Evolutionary conservation across 2,113 vertebrate species (phyloP), one percentile per base, ranked within the genome.

Genomic region (Etheostoma spectabile): DNA sequence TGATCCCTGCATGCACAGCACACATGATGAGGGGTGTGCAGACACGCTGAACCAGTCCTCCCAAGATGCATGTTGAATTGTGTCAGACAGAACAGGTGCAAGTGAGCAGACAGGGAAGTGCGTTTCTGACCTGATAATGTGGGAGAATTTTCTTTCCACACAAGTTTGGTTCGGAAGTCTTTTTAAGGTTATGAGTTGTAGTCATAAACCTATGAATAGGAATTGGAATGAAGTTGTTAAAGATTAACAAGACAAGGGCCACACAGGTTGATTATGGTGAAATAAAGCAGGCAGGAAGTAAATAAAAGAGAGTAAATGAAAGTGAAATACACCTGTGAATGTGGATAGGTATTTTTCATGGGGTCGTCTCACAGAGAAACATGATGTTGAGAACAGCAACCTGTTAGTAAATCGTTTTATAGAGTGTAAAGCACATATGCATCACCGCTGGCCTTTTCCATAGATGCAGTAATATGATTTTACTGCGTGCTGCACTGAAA

Each of bases 81-180:
- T 67, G 71, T 71, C 51, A 6, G 33, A 60, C 66, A 57, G 79
- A 83, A 55, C 66, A 81, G 73, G 72, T 85, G 56, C 72, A 60
- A 71, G 21, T 3, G 76, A 69, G 24, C 74, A 65, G 45, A 53
- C 61, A 79, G 80, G 71, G 53, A 70, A 81, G 70, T 35, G 51
- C 74, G 78, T 82, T 68, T 88, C 82, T 83, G 83, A 82, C 80
- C 86, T 71, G 77, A 74, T 84, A 78, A 86, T 79, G 74, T 82
- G 66, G 65, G 22, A 82, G 74, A 86, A 78, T 74, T 85, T 89
- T 73, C 48, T 55, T 57, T 76, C 61, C 57, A 30, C 84, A 42
- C 22, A n/a, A 59, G 49, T 70, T 86, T 74, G 5, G 38, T 80
- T 52, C 8, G 67, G 51, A 73, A 73, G 45, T 42, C 51, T 69